Conservation (phyloP, 2,797 vertebrate species). For the Centropyge bicolor region DNA sequence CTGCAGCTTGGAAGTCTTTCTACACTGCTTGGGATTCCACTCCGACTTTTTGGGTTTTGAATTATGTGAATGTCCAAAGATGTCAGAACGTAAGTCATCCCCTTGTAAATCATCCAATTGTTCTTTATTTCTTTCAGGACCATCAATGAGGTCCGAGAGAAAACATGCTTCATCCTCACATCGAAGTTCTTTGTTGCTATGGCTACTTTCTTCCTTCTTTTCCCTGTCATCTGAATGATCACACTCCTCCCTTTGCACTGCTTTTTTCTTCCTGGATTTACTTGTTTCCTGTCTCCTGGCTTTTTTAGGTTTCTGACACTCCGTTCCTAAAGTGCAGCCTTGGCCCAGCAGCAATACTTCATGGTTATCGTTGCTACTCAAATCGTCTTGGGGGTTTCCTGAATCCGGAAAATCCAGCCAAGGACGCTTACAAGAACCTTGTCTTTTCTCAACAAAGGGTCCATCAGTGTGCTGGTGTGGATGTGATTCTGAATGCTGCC, state of each 20-base stretch:
- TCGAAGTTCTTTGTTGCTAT: neutral
- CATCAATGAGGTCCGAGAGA: neutral
- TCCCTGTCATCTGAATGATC: constrained; percentile 30
- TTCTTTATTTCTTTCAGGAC: neutral
- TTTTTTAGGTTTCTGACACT: constrained; percentile 67
- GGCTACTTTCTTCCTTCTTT: constrained; percentile 19
- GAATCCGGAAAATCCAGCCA: constrained; percentile 34
- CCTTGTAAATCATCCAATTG: neutral
- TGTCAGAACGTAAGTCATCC: neutral
- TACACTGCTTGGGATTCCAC: constrained; percentile 3
- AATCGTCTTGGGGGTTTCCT: neutral
- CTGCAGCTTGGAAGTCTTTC: constrained; percentile 27
- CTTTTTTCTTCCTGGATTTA: constrained; percentile 54
- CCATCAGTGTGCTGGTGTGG: neutral
- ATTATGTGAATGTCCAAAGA: neutral
- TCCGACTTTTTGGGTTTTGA: neutral
- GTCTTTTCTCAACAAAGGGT: neutral
- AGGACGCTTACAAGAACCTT: constrained; percentile 52
- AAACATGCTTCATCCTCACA: neutral
- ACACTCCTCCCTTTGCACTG: neutral
- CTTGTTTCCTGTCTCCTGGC: constrained; percentile 39
- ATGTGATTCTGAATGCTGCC: neutral
- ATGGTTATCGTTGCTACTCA: neutral
- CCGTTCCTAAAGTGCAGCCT: neutral
- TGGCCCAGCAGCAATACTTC: neutral